Evolutionary conservation across 1,140 invertebrate species (phyloP).

Genomic region (Mylabris phalerata): DNA sequence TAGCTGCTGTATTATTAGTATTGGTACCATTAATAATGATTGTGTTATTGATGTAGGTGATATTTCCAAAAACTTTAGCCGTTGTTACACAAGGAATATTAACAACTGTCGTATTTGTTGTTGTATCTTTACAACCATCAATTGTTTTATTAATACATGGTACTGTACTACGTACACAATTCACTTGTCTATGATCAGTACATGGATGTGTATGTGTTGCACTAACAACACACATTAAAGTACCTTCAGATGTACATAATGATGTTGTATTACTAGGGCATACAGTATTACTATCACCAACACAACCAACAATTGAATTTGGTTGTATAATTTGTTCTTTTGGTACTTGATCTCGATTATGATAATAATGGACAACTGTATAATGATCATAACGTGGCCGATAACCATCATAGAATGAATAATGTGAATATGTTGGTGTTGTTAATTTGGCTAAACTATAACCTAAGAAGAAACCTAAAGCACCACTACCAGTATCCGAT

Average conservation of each 20-base stretch:
- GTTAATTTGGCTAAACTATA: conserved; percentile 11
- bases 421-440: conserved; percentile 16
- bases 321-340: conserved; percentile 10
- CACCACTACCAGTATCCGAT: conserved; percentile 15
- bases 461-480: conserved; percentile 21
- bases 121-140: conserved; percentile 10
- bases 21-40: neutral
- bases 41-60: conserved; percentile 11
- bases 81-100: conserved; percentile 19
- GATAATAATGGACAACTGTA: conserved; percentile 23
- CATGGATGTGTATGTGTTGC: conserved; percentile 17
- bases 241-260: conserved; percentile 19
- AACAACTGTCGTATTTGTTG: conserved; percentile 9
- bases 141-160: conserved; percentile 13
- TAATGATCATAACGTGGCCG: conserved; percentile 22
- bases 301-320: conserved; percentile 17
- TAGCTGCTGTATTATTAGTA: neutral
- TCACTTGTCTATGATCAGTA: conserved; percentile 5
- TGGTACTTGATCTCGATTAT: conserved; percentile 17
- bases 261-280: conserved; percentile 21
- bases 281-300: conserved; percentile 10
- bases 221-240: conserved; percentile 25
- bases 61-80: conserved; percentile 7
- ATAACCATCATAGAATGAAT: conserved; percentile 19
- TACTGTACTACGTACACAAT: conserved; percentile 14